A percentile compares a stretch with the other conserved stretches of the same genome.
Evolutionary conservation across 2,888 invertebrate genomes (phyloP).

Genomic region (Atrina japonica): DNA sequence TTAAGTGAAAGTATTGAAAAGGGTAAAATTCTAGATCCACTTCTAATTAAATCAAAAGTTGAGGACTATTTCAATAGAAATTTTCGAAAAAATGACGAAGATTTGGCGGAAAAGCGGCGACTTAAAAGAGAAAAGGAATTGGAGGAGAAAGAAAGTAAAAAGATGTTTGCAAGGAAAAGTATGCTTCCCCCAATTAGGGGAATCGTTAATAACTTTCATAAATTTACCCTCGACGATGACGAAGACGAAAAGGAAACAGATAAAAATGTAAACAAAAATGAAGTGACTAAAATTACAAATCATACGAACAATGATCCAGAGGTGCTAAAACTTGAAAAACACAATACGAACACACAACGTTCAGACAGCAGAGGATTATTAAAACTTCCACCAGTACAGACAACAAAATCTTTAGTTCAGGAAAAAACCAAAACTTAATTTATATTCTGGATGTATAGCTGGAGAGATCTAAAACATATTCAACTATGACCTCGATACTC

Average conservation of each 20-base stretch:
- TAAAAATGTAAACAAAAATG: neutral
- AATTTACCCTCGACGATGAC: conserved; percentile 23
- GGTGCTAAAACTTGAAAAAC: neutral
- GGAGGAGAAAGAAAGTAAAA: conserved; percentile 14
- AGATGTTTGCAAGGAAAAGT: conserved; percentile 30
- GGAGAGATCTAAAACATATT: too few relatives aligned
- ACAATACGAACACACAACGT: neutral
- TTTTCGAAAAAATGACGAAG: conserved; percentile 40
- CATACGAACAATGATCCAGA: neutral
- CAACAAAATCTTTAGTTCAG: conserved; percentile 32
- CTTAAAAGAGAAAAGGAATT: conserved; percentile 33
- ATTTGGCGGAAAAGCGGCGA: conserved; percentile 43
- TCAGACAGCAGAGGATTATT: conserved; percentile 12
- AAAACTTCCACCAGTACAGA: conserved; percentile 40
- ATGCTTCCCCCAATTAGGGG: conserved; percentile 34
- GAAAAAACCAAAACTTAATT: too few relatives aligned
- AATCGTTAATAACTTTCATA: conserved; percentile 31
- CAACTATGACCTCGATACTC: too few relatives aligned
- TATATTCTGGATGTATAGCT: too few relatives aligned
- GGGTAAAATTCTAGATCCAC: conserved; percentile 57
- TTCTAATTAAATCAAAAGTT: conserved; percentile 43
- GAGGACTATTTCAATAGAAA: conserved; percentile 53
- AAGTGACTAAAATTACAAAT: neutral
- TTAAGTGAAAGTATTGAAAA: conserved; percentile 56
- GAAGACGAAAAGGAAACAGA: neutral